Percentiles rank a stretch among this genome's conserved stretches.
Evolutionary conservation across 2,113 vertebrate genomes (phyloP).

Genomic region (Epinephelus fuscoguttatus): DNA sequence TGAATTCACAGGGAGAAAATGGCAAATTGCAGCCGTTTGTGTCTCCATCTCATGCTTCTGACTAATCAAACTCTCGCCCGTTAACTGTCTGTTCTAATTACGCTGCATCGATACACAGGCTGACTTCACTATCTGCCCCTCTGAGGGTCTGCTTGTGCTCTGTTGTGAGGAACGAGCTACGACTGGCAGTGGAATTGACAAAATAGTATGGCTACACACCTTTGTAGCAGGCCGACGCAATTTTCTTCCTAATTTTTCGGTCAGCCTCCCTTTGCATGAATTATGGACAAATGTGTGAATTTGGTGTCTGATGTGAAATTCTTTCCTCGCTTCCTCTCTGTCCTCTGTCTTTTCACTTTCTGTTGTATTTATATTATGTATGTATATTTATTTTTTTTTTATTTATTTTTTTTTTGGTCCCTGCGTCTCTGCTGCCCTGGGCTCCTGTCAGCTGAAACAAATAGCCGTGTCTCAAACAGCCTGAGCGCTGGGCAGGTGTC

Average conservation of each 20-base stretch:
- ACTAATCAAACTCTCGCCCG: conserved; percentile 58
- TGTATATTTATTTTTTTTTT: too few species aligned
- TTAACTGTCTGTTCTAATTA: conserved; percentile 69
- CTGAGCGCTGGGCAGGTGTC: conserved; percentile 60
- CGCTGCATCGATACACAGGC: conserved; percentile 32
- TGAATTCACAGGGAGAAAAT: conserved; percentile 47
- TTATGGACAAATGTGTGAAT: conserved; percentile 18
- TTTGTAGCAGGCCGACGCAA: conserved; percentile 2
- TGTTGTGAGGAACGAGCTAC: conserved; percentile 1
- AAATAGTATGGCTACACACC: neutral
- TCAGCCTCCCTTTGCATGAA: neutral
- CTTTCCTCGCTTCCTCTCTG: conserved; percentile 14
- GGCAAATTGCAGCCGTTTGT: conserved; percentile 45
- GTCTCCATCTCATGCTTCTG: conserved; percentile 38
- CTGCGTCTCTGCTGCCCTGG: conserved; percentile 27
- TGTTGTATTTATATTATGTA: too few species aligned
- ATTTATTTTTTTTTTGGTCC: neutral
- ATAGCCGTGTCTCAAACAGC: conserved; percentile 61
- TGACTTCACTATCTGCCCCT: conserved; percentile 35
- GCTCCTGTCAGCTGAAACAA: conserved; percentile 71
- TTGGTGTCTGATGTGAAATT: conserved; percentile 29
- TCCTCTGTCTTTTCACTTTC: conserved; percentile 15
- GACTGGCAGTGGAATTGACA: neutral
- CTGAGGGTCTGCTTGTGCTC: conserved; percentile 10
- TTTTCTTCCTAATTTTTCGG: conserved; percentile 12